A percentile compares a stretch with the other conserved stretches of the same genome.
These are phyloP conservation scores for Caenorhabditis panamensis DNA, from an alignment of 2,888 invertebrate species.

Conservation along the genomic window DNA sequence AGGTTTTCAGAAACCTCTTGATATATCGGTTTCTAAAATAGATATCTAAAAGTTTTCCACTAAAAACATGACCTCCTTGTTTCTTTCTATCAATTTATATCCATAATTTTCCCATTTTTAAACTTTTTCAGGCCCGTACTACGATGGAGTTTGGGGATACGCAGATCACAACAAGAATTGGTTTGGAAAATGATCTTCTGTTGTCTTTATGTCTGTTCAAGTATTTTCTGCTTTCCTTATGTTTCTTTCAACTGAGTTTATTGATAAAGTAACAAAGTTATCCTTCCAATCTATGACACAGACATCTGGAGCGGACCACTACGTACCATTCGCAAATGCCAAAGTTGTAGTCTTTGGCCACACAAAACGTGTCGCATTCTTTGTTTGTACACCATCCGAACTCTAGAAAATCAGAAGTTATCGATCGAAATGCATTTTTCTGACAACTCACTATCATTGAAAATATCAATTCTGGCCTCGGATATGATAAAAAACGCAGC, in stretches of 20 bases:
- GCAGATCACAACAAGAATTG: slow-evolving; percentile 74
- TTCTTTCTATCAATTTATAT: background rate
- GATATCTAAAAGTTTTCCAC: background rate
- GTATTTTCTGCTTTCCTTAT: too few relatives aligned
- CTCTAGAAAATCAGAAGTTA: background rate
- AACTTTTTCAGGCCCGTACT: slow-evolving; percentile 73
- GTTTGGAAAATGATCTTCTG: slow-evolving; percentile 74
- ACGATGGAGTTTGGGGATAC: slow-evolving; percentile 77
- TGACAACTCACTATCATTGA: slow-evolving; percentile 10
- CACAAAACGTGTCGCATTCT: slow-evolving; percentile 17
- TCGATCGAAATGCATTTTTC: background rate
- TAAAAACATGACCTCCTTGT: background rate
- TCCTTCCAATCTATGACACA: slow-evolving; percentile 8
- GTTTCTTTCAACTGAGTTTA: too few relatives aligned
- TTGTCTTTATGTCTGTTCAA: too few relatives aligned
- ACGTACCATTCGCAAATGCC: slow-evolving; percentile 38
- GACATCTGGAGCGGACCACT: slow-evolving; percentile 21
- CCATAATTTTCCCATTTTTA: background rate
- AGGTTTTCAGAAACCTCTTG: too few relatives aligned
- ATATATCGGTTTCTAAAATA: too few relatives aligned
- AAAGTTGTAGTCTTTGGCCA: background rate
- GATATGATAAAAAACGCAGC: background rate
- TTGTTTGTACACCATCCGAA: slow-evolving; percentile 38
- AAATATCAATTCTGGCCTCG: slow-evolving; percentile 11
- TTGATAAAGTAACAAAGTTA: too few relatives aligned